Conservation (phyloP, 2,797 vertebrate species). For the Gastrophryne carolinensis region DNA sequence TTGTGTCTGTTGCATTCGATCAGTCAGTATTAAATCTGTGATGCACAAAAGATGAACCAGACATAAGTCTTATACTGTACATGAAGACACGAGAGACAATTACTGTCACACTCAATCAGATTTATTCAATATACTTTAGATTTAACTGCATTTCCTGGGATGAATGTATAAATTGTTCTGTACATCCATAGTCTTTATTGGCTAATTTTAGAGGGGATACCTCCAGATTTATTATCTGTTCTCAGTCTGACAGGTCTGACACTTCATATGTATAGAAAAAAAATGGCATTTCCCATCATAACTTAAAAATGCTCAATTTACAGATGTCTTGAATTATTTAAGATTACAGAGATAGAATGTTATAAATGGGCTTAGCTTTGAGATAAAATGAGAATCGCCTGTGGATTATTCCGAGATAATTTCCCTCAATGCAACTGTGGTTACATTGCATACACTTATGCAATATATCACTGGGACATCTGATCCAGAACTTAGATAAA, state of each 20-base stretch:
- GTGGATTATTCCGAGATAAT: no score
- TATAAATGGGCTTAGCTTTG: neutral
- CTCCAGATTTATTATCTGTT: neutral
- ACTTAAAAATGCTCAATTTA: neutral
- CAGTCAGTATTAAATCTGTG: slow-evolving; percentile 39
- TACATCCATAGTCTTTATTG: neutral
- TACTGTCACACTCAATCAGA: slow-evolving; percentile 3
- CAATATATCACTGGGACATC: no score
- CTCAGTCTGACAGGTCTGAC: slow-evolving; percentile 9
- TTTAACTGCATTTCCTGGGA: neutral
- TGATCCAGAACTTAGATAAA: no score
- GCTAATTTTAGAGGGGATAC: neutral
- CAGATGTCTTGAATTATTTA: neutral
- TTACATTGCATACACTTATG: no score
- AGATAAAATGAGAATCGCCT: no score
- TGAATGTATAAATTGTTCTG: neutral
- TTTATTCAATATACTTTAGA: neutral
- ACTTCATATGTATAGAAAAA: neutral
- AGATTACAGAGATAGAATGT: neutral
- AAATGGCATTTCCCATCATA: neutral
- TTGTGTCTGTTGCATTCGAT: slow-evolving; percentile 41
- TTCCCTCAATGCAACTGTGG: no score
- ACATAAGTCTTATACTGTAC: neutral
- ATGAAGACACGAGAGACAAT: neutral
- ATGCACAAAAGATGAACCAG: neutral